Evolutionary conservation across 2,113 vertebrate genomes (phyloP), one percentile per base, ranked within the genome.

Genomic region (Indicator indicator): DNA sequence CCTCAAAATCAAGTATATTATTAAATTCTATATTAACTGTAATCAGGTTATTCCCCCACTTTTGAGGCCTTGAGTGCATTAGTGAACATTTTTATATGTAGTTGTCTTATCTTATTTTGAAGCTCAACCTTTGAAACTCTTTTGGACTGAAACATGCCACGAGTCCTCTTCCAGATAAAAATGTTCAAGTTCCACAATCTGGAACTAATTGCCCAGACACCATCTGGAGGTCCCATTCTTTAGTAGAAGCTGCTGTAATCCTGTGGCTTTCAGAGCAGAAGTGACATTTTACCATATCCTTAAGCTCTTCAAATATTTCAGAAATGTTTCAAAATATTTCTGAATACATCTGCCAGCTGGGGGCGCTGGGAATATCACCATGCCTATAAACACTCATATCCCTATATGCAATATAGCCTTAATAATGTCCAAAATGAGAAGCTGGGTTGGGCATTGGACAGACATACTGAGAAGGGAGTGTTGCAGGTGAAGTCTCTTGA

Each of bases 131-230:
- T 64, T 95, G 85, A 90, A 95, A 42, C 56, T 71, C 69, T 69
- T 83, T 83, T 94, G 80, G 83, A 71, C 62, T 77, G 60, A 80
- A 93, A 83, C 36, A 83, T 5, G 6, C 18, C 62, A 70, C 24
- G 28, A 0, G 42, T 19, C 64, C 42, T 80, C 54, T 88, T 95
- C 92, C 90, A 95, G 90, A 83, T 74, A 60, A 75, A 90, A 95
- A 90, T 0, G 3, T 83, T 83, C 3, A 3, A 81, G 62, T 74
- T 81, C 54, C 1, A 2, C 60, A 88, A 12, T 81, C 90, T 96
- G 96, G 92, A 96, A 90, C 72, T 81, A 90, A 90, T 96, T 71
- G 92, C 82, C 62, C 88, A 94, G 88, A 86, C 94, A 88, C 60
- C 93, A 94, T 92, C 94, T 91, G 90, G 76, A 92, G 52, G 26